These are phyloP conservation scores for Fragariocoptes setiger DNA, from an alignment of 1,140 invertebrate species.

Conservation along the genomic window DNA sequence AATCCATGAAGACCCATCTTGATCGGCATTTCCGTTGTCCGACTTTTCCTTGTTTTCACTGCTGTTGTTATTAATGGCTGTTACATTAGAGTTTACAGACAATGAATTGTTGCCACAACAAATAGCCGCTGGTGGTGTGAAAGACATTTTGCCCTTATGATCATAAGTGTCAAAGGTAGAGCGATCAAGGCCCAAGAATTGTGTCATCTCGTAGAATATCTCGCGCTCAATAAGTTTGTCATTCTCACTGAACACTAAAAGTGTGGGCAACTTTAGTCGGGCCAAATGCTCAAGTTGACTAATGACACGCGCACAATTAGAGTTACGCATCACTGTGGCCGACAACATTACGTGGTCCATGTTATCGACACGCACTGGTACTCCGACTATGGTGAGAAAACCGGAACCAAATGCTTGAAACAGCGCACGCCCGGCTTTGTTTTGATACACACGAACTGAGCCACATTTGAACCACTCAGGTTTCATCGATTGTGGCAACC, in stretches of 20 bases:
- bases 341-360: not conserved
- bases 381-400: not conserved
- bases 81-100: too few species aligned
- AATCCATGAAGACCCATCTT: too few species aligned
- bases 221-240: not conserved
- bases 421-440: not conserved
- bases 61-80: too few species aligned
- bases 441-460: not conserved
- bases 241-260: conserved; percentile 1
- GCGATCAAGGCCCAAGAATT: not conserved
- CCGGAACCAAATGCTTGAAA: not conserved
- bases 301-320: not conserved
- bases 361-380: not conserved
- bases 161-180: not conserved
- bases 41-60: too few species aligned
- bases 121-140: too few species aligned
- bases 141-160: not conserved
- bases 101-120: too few species aligned
- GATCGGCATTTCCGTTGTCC: too few species aligned
- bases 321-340: not conserved
- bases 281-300: not conserved
- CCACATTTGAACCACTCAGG: not conserved
- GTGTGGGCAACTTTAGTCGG: not conserved
- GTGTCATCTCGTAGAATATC: conserved; percentile 1
- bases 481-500: not conserved